Base-by-base conservation (phyloP, 2,797 vertebrate genomes). In the Mormyrus hasselquistii region DNA sequence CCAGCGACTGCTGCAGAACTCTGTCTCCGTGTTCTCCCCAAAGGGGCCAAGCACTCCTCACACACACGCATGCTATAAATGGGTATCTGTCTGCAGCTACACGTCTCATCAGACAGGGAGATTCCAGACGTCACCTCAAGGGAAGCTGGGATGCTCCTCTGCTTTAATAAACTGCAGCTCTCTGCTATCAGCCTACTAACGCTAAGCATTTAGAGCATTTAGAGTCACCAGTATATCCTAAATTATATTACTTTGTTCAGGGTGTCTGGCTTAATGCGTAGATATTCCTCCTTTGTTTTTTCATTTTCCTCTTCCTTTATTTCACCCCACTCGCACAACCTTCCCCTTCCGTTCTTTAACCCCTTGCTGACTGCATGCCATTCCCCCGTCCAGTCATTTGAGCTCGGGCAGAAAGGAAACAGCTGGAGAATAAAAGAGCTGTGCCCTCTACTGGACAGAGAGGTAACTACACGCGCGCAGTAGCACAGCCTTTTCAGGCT, bases 171-270 rank as follows among this genome's bases (percentile, higher is more conserved):
- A 90, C 53, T 16, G 16, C 59, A 86, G 85, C 89, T 49, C 59
- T 88, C 86, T 50, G 29, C 76, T 47, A 84, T 82, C 86, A 57
- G 34, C 86, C 86, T 41, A 4, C 41, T 79, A 79, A 25, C 12
- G 4, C 19, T n/a, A 44, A 82, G 41, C 53, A 55, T 59, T 93
- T 95, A 96, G 96, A 82, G 41, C 53, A 55, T 59, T 93, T 95
- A 96, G 96, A 95, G 94, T 95, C 93, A 92, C 93, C 95, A 95
- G 96, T 96, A 96, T 96, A 96, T 95, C 93, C 94, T 95, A 95
- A 95, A 96, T 96, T 96, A 96, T 95, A 94, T 93, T 94, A 95
- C 95, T 95, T 94, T 94, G 94, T 95, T 95, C 93, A 90, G 94
- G 95, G 95, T 95, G 95, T 94, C 95, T 94, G 94, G 93, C 95